These are phyloP conservation scores for Penaeus indicus DNA, from an alignment of 1,140 invertebrate species.

Conservation along the genomic window DNA sequence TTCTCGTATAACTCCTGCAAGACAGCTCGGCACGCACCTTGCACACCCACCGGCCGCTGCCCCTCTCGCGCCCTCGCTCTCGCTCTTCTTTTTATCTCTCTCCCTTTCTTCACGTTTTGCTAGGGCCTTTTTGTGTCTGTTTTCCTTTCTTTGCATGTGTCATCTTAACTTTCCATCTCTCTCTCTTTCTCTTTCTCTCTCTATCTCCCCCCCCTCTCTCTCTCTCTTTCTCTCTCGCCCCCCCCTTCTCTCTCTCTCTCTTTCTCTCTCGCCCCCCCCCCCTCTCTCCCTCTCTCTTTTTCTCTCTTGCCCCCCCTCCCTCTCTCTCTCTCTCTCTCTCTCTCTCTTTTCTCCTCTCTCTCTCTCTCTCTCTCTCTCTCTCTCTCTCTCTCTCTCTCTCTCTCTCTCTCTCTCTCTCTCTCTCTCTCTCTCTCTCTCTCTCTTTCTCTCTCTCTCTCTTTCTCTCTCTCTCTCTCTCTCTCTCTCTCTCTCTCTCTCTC, in stretches of 20 bases:
- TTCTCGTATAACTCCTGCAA: no score
- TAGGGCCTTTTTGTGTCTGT: neutral
- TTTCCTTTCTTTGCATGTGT: neutral
- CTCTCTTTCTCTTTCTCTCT: constrained; percentile 2
- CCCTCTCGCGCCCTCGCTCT: no score
- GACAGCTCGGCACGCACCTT: no score
- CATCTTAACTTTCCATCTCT: neutral
- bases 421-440: neutral
- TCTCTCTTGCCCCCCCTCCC: constrained; percentile 5
- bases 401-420: constrained; percentile 3
- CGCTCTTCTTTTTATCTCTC: neutral
- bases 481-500: neutral
- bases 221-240: neutral
- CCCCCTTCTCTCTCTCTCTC: neutral
- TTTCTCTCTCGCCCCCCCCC: neutral
- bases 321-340: neutral
- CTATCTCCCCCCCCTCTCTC: neutral
- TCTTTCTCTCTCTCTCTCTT: neutral
- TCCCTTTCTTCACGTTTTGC: neutral
- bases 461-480: neutral
- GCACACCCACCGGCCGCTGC: no score
- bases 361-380: constrained; percentile 32
- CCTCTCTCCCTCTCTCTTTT: constrained; percentile 4
- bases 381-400: constrained; percentile 39
- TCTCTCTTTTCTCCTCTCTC: constrained; percentile 12